Evolutionary conservation across 92 coral and sea anemone species (phyloP).

Genomic region (Anthopleura xanthogrammica): DNA sequence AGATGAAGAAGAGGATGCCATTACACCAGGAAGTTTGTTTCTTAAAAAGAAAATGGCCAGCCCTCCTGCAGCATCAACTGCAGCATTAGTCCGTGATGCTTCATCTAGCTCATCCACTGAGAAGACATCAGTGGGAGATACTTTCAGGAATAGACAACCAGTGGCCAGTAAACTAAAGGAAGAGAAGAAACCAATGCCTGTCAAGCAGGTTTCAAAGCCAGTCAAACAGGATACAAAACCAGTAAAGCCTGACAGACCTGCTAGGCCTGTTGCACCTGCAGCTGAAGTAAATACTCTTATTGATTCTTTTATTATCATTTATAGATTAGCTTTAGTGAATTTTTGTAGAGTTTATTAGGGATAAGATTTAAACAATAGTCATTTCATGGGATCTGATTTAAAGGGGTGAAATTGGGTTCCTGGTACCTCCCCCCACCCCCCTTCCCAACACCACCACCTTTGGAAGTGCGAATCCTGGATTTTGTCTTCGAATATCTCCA

Average conservation of each 20-base stretch:
- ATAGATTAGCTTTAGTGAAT: too few relatives aligned
- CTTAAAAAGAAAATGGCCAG: conserved; percentile 64
- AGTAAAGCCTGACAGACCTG: not conserved
- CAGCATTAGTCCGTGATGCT: conserved; percentile 88
- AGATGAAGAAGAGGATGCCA: conserved; percentile 71
- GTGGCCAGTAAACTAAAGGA: conserved; percentile 35
- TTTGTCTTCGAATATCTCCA: too few relatives aligned
- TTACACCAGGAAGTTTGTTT: conserved; percentile 73
- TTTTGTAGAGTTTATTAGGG: too few relatives aligned
- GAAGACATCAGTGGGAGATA: conserved; percentile 22
- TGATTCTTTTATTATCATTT: too few relatives aligned
- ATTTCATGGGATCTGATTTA: too few relatives aligned
- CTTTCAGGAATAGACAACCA: conserved; percentile 33
- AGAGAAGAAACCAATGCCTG: conserved; percentile 20
- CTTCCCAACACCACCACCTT: too few relatives aligned
- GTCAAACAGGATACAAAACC: conserved; percentile 15
- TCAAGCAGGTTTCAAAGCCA: conserved; percentile 5
- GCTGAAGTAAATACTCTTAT: conserved; percentile 5
- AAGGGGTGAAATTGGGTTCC: too few relatives aligned
- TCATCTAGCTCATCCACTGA: conserved; percentile 24
- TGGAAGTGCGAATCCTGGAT: too few relatives aligned
- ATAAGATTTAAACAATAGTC: too few relatives aligned
- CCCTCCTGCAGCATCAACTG: conserved; percentile 67
- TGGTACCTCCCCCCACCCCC: too few relatives aligned
- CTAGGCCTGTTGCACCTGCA: not conserved